Base-by-base conservation (phyloP, 2,797 vertebrate genomes). In the Phyllotis vaccarum region DNA sequence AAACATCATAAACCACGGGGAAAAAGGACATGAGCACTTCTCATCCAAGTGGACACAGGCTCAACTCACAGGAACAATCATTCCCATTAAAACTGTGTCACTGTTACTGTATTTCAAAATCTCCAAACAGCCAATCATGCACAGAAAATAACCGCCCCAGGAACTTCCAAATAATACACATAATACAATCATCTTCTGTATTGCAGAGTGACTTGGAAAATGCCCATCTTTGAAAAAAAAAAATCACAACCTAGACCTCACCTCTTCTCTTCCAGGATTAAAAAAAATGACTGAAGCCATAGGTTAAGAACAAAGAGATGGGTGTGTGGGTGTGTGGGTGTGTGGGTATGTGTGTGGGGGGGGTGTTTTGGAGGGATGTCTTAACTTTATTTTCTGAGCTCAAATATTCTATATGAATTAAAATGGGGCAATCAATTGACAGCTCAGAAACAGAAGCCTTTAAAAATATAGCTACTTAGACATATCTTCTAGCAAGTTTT, bases 61-160 rank as follows among this genome's bases (percentile, higher is more conserved):
- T 34, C 24, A 49, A 40, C 37, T 40, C 80, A 81, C 24, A 62
- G 64, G 29, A 85, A 96, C 49, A 95, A 43, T 75, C 34, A 24
- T 83, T 83, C 88, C 75, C 85, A 75, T 76, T 64, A 58, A 94
- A 94, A 76, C 31, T 9, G 27, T 54, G 43, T 66, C 2, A 12
- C 70, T 62, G 24, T 60, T 56, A 58, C 5, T 94, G 64, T 52
- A 54, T 89, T 91, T 52, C 72, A 81, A 95, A 93, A 78, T 62
- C 85, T 86, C 85, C 74, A 90, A 80, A 90, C 66, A 83, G 95
- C 70, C 96, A 78, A 56, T 91, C 90, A 95, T 29, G 46, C 90
- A 86, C 79, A 76, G 46, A 86, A 75, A 86, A 60, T 76, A 90
- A 75, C 52, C 37, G 86, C 74, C 78, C 62, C 37, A 89, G 94